Conservation (phyloP, 2,797 vertebrate genomes). For the Enoplosus armatus region DNA sequence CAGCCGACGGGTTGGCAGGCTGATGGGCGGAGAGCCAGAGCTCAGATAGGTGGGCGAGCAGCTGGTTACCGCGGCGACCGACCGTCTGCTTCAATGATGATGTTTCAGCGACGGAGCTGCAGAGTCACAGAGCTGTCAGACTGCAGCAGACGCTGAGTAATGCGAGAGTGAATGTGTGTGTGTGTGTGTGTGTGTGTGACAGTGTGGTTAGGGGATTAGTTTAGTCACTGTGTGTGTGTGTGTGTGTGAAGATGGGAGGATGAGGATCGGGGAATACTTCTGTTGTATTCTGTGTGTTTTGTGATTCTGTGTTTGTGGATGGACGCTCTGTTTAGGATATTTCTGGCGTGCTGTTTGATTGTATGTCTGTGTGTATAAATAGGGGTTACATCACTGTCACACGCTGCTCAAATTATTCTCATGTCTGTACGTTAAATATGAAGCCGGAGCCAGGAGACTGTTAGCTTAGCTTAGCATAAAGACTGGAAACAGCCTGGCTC, state of each 20-base stretch:
- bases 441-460: background rate
- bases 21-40: conserved; percentile 21
- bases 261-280: background rate
- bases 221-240: conserved; percentile 17
- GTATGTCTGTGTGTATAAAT: background rate
- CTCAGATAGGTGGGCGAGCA: background rate
- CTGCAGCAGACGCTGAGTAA: conserved; percentile 58
- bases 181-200: conserved; percentile 22
- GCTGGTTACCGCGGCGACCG: conserved; percentile 41
- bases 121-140: conserved; percentile 54
- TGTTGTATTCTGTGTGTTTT: background rate
- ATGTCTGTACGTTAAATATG: background rate
- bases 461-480: background rate
- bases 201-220: conserved; percentile 24
- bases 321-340: background rate
- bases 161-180: conserved; percentile 12
- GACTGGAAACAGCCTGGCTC: background rate
- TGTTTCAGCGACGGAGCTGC: conserved; percentile 30
- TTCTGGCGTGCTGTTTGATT: background rate
- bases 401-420: background rate
- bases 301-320: background rate
- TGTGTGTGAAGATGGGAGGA: conserved; percentile 13
- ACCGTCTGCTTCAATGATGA: conserved; percentile 32
- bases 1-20: background rate
- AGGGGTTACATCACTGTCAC: too few species aligned